Percentiles rank a stretch among this genome's conserved stretches.
These are phyloP conservation scores for Cuculus canorus DNA, from an alignment of 2,797 vertebrate genomes.

Conservation along the genomic window DNA sequence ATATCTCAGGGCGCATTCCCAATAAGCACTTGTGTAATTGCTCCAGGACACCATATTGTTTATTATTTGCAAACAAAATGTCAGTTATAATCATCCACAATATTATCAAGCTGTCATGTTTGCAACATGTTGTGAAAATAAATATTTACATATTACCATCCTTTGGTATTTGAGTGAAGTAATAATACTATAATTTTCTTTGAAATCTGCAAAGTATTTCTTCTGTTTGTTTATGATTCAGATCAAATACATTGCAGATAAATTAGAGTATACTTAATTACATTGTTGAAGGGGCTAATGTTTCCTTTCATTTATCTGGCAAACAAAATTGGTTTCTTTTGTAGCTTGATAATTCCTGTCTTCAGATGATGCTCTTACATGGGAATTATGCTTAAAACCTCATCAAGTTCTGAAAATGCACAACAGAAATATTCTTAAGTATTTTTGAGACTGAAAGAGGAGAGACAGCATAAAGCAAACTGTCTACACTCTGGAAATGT, in stretches of 20 bases:
- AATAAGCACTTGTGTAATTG: not conserved
- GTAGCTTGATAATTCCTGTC: not conserved
- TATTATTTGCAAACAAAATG: conserved; percentile 22
- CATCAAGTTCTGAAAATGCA: conserved; percentile 1
- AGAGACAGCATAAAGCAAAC: not conserved
- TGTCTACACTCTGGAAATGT: not conserved
- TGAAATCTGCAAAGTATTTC: not conserved
- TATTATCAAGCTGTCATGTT: conserved; percentile 11
- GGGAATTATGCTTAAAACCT: not conserved
- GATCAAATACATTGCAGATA: not conserved
- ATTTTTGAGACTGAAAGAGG: not conserved
- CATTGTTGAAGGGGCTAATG: not conserved
- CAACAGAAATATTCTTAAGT: not conserved
- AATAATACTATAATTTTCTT: not conserved
- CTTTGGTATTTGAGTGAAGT: not conserved
- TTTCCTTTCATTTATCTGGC: not conserved
- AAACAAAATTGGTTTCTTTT: not conserved
- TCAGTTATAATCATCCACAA: not conserved
- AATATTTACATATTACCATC: not conserved
- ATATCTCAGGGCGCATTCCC: not conserved
- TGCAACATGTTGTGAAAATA: not conserved
- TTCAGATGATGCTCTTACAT: not conserved
- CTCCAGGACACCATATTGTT: not conserved
- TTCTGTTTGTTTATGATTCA: not conserved
- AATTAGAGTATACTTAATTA: not conserved